Evolutionary conservation across 2,888 invertebrate genomes (phyloP).

Genomic region (Trichopoda pennipes): DNA sequence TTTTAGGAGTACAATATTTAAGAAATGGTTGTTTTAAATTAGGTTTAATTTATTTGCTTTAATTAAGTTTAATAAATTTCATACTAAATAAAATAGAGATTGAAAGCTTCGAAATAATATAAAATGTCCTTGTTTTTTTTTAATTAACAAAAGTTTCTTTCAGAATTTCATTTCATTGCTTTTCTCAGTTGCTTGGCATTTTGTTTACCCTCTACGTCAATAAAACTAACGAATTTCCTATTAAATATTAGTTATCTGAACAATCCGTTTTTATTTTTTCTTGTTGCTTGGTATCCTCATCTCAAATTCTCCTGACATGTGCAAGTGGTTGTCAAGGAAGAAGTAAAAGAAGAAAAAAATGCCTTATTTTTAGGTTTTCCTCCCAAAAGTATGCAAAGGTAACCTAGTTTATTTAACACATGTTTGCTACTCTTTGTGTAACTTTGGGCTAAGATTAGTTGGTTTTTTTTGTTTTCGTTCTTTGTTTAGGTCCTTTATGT

Average conservation of each 20-base stretch:
- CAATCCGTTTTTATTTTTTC: slow-evolving; percentile 9
- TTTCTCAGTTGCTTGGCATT: background rate
- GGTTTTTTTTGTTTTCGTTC: no score
- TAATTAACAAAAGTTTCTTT: no score
- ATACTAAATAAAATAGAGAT: no score
- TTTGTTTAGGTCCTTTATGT: slow-evolving; percentile 48
- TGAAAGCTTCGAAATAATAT: no score
- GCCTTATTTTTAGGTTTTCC: no score
- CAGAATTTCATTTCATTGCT: background rate
- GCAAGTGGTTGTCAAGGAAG: slow-evolving; percentile 62
- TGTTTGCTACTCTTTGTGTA: background rate
- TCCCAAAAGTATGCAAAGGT: slow-evolving; percentile 33
- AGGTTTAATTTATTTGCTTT: background rate
- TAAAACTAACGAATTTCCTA: slow-evolving; percentile 26
- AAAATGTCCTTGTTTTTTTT: no score
- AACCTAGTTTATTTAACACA: slow-evolving; percentile 21
- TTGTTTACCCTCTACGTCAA: background rate
- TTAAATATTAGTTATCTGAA: slow-evolving; percentile 47
- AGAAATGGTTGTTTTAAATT: background rate
- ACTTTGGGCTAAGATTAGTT: slow-evolving; percentile 27
- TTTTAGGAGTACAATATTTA: background rate
- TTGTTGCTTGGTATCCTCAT: slow-evolving; percentile 48
- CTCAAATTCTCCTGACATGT: slow-evolving; percentile 58
- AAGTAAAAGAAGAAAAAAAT: no score
- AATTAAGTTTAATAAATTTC: no score